These are phyloP conservation scores for Pterobdella sp. DNA, from an alignment of 2,888 invertebrate species.

Conservation along the genomic window DNA sequence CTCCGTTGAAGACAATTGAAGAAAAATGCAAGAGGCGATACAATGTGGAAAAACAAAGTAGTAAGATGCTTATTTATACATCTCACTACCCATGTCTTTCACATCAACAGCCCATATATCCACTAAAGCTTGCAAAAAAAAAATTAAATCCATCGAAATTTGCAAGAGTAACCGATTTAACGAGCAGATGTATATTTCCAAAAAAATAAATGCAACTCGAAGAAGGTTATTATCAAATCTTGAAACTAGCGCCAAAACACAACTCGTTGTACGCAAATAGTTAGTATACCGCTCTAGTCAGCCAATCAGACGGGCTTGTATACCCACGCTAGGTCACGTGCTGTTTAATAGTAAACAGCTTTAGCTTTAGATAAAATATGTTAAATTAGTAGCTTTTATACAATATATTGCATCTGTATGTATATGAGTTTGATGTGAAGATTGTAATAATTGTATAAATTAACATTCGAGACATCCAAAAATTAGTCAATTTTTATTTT, in stretches of 20 bases:
- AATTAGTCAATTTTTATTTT: neutral
- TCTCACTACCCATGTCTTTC: constrained; percentile 31
- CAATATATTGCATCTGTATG: neutral
- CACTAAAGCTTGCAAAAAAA: neutral
- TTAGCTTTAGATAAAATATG: neutral
- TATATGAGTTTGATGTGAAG: neutral
- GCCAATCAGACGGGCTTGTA: neutral
- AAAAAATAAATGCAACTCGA: constrained; percentile 6
- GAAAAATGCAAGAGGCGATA: neutral
- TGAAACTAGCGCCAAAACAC: constrained; percentile 24
- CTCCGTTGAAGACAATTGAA: too few relatives aligned
- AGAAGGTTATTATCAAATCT: neutral
- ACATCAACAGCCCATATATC: constrained; percentile 20
- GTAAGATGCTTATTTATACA: constrained; percentile 26
- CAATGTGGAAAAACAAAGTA: constrained; percentile 29
- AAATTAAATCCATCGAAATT: constrained; percentile 1
- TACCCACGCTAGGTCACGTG: constrained; percentile 29
- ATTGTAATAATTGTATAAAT: neutral
- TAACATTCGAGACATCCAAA: neutral
- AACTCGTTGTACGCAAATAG: constrained; percentile 22
- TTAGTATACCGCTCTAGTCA: neutral
- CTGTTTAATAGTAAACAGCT: constrained; percentile 16
- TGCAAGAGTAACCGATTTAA: neutral
- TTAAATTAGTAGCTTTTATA: neutral
- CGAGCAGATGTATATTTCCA: neutral